A percentile compares a stretch with the other conserved stretches of the same genome.
Conservation (phyloP, 2,888 invertebrate genomes). For the Merodon equestris region DNA sequence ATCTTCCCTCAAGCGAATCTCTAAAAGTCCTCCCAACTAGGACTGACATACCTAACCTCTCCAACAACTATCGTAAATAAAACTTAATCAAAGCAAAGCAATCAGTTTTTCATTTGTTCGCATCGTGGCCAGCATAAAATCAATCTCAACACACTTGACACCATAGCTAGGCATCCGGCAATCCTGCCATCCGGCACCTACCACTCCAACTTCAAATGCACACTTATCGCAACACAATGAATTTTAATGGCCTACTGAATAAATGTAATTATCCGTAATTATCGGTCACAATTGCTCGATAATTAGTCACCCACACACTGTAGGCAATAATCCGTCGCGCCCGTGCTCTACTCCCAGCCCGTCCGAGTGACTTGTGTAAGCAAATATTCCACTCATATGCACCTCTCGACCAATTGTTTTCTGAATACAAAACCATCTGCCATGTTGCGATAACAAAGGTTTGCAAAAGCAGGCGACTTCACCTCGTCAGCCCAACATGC, state of each 20-base stretch:
- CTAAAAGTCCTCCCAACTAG: too few relatives aligned
- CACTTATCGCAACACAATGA: constrained; percentile 39
- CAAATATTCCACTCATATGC: constrained; percentile 2
- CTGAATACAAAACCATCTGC: constrained; percentile 34
- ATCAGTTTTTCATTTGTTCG: too few relatives aligned
- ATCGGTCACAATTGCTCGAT: constrained; percentile 62
- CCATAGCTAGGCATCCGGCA: too few relatives aligned
- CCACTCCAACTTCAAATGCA: not conserved
- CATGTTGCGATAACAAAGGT: not conserved
- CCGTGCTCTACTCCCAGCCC: too few relatives aligned
- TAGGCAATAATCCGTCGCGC: constrained; percentile 19
- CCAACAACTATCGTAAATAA: too few relatives aligned
- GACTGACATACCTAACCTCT: too few relatives aligned
- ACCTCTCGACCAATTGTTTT: constrained; percentile 13
- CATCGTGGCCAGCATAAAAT: too few relatives aligned
- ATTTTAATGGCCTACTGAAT: constrained; percentile 66
- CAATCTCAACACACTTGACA: too few relatives aligned
- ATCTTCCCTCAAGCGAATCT: too few relatives aligned
- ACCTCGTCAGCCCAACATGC: constrained; percentile 39
- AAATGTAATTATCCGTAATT: constrained; percentile 65
- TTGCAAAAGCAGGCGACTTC: not conserved
- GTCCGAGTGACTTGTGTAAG: constrained; percentile 4
- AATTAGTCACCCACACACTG: constrained; percentile 58
- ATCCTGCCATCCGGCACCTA: too few relatives aligned
- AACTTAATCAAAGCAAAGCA: too few relatives aligned